These are phyloP conservation scores for Epizoanthus rinbou DNA, from an alignment of 92 coral and sea anemone genomes.

Conservation along the genomic window DNA sequence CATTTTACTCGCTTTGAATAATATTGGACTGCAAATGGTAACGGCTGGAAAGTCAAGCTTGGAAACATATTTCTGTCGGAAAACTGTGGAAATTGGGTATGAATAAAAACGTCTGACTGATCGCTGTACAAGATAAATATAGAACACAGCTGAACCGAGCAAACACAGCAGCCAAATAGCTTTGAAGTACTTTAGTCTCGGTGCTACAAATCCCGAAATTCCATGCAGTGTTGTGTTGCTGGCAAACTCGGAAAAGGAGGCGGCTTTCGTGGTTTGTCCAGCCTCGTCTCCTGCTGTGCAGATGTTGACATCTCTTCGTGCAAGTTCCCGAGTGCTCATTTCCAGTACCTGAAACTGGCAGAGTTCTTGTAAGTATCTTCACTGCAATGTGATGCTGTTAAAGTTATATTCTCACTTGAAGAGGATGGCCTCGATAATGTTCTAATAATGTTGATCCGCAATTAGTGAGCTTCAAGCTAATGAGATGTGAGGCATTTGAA, in stretches of 20 bases:
- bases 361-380: too few species aligned
- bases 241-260: conserved; percentile 9
- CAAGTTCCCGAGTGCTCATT: too few species aligned
- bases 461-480: too few species aligned
- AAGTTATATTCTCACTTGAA: too few species aligned
- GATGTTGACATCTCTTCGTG: too few species aligned
- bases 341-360: too few species aligned
- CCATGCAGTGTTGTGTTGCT: conserved; percentile 35
- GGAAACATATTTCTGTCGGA: conserved; percentile 8
- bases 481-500: too few species aligned
- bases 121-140: conserved; percentile 28
- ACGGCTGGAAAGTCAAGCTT: conserved; percentile 35
- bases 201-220: conserved; percentile 29
- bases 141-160: conserved; percentile 6
- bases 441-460: too few species aligned
- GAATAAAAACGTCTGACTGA: conserved; percentile 34
- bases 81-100: conserved; percentile 18
- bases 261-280: not conserved
- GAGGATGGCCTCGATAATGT: too few species aligned
- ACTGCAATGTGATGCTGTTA: too few species aligned
- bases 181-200: conserved; percentile 28
- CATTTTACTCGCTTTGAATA: conserved; percentile 2
- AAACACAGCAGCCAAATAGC: conserved; percentile 15
- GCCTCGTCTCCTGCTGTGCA: not conserved
- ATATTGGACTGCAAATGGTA: conserved; percentile 19